Conservation (phyloP, 2,888 invertebrate genomes). For the Pyralis farinalis region DNA sequence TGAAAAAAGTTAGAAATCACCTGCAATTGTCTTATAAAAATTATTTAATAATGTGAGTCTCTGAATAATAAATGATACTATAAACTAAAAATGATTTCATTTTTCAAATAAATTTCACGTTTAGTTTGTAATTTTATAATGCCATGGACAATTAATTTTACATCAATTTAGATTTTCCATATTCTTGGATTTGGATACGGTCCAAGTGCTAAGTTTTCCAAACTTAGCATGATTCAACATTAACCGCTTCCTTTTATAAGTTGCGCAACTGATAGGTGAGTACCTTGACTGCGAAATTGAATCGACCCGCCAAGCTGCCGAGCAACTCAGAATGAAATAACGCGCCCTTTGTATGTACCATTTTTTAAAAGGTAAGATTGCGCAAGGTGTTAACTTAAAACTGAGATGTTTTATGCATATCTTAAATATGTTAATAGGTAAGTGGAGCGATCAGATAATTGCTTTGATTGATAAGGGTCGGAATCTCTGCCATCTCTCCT, state of each 20-base stretch:
- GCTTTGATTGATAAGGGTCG: constrained; percentile 58
- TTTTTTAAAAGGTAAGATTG: constrained; percentile 50
- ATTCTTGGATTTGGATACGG: too few species aligned
- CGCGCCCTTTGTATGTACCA: constrained; percentile 54
- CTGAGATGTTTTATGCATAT: constrained; percentile 53
- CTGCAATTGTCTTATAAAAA: too few species aligned
- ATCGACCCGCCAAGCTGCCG: constrained; percentile 13
- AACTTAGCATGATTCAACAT: not conserved
- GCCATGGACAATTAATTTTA: too few species aligned
- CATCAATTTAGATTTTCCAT: too few species aligned
- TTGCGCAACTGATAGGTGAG: constrained; percentile 1
- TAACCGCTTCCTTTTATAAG: not conserved
- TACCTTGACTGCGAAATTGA: constrained; percentile 36
- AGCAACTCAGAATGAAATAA: constrained; percentile 33
- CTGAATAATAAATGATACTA: too few species aligned
- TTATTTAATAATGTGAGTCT: too few species aligned
- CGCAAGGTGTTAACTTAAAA: constrained; percentile 49
- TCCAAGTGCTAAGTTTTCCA: too few species aligned
- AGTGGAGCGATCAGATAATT: constrained; percentile 56
- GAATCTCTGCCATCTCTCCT: constrained; percentile 26
- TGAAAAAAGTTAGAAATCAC: too few species aligned
- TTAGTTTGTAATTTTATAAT: too few species aligned
- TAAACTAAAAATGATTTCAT: too few species aligned
- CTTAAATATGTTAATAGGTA: constrained; percentile 63
- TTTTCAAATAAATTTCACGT: too few species aligned